phyloP scores from a whole-genome alignment of 2,888 invertebrate species.

The Lobophora halterata region DNA sequence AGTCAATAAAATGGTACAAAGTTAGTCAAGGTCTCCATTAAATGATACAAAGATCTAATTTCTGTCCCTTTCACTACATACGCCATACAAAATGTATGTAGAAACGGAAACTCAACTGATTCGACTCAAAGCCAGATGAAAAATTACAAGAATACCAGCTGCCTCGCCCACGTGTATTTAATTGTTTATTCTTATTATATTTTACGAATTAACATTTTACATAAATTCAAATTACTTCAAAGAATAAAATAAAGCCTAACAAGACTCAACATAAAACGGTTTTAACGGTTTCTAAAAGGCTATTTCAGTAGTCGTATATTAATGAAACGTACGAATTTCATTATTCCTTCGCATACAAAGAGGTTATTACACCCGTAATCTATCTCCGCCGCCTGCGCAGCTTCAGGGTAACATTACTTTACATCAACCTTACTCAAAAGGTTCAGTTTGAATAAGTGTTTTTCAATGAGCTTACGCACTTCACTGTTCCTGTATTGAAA shows the following conservation, averaged over 20 bases:
- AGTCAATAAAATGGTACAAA: neutral
- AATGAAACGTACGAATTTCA: conserved; percentile 29
- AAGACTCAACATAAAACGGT: conserved; percentile 16
- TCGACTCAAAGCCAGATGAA: too few species aligned
- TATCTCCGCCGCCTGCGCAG: conserved; percentile 43
- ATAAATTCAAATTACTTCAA: neutral
- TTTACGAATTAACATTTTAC: too few species aligned
- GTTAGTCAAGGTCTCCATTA: too few species aligned
- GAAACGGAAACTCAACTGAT: too few species aligned
- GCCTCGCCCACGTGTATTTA: too few species aligned
- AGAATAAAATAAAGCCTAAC: conserved; percentile 1
- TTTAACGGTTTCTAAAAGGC: conserved; percentile 23
- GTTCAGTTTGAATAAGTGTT: conserved; percentile 4
- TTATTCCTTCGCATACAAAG: conserved; percentile 29
- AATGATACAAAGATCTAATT: too few species aligned
- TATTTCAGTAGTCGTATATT: conserved; percentile 23
- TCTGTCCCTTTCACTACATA: too few species aligned
- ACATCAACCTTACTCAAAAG: conserved; percentile 6
- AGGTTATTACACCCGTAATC: conserved; percentile 66
- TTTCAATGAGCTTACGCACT: conserved; percentile 6
- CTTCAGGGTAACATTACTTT: conserved; percentile 12
- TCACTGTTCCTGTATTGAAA: conserved; percentile 7
- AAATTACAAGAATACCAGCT: too few species aligned
- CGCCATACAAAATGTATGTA: too few species aligned
- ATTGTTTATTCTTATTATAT: too few species aligned